Base-by-base conservation (phyloP, 2,797 vertebrate genomes). In the Chaenodraco wilsoni region DNA sequence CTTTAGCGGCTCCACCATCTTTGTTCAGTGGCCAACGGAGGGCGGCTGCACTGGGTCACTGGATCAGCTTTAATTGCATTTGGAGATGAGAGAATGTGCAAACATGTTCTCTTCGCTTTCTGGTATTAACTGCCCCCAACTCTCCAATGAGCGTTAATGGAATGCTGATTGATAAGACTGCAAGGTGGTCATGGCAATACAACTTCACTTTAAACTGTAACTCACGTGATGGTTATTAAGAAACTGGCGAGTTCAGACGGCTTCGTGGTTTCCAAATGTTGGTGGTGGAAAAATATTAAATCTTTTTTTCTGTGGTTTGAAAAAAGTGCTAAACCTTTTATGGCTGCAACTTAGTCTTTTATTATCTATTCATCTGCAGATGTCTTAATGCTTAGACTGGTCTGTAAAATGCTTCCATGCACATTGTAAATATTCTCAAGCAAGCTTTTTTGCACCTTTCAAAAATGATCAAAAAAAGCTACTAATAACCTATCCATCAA, bases 11-110 rank as follows among this genome's bases (percentile, higher is more conserved):
- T 49, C 50, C 58, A 62, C 51, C 10, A 9, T 74, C 72, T 83
- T 74, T 72, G 67, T 84, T 76, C 63, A 23, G 33, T 2, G 19
- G 49, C 69, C 72, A 81, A 69, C 48, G 11, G 40, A 59, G 15
- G 54, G 48, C 51, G 13, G 75, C 58, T 68, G 52, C 55, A 43
- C 2, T 17, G 43, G 65, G 45, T 48, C 51, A 43, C 27, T 60
- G 65, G 55, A 78, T 81, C 79, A 86, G 59, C n/a, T 69, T 86
- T 87, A 87, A 79, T 84, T 86, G 44, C 87, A 84, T 84, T 84
- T 82, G 68, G 57, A 85, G 84, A 79, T 82, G 60, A 73, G 76
- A 78, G 76, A 68, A 64, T 72, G 69, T 50, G 74, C 74, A 80
- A 80, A 85, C 45, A 72, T 72, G 61, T 64, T 73, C 16, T 51